Evolutionary conservation across 2,113 vertebrate species (phyloP).

Genomic region (Cinclus mexicanus): DNA sequence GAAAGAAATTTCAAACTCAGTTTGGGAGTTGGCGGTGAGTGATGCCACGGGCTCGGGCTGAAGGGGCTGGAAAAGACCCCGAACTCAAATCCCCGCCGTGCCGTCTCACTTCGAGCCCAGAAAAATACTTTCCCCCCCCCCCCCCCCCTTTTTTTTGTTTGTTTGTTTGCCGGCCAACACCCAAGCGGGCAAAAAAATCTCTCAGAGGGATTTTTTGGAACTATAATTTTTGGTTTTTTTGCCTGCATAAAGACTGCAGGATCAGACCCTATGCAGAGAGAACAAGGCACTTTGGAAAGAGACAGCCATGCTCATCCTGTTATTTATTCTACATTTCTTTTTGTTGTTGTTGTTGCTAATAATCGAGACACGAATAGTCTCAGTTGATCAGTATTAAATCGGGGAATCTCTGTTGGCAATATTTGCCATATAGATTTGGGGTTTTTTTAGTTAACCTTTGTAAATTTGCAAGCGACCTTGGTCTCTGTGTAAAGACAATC

Average conservation of each 20-base stretch:
- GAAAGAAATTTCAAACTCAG: background rate
- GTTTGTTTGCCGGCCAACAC: background rate
- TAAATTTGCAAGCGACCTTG: constrained; percentile 72
- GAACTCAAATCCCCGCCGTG: background rate
- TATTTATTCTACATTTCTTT: constrained; percentile 90
- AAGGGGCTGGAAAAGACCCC: background rate
- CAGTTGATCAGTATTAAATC: constrained; percentile 80
- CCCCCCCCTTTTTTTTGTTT: too few relatives aligned
- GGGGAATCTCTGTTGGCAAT: constrained; percentile 93
- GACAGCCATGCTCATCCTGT: constrained; percentile 84
- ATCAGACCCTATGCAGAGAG: constrained; percentile 68
- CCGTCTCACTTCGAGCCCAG: background rate
- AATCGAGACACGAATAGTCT: constrained; percentile 78
- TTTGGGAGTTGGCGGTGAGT: background rate
- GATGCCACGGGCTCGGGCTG: background rate
- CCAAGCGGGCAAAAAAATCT: background rate
- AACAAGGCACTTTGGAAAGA: constrained; percentile 92
- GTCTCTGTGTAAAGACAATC: constrained; percentile 72
- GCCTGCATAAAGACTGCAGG: constrained; percentile 41
- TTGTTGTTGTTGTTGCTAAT: constrained; percentile 66
- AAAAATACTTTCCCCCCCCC: background rate
- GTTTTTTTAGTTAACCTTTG: constrained; percentile 72
- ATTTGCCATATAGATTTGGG: constrained; percentile 85
- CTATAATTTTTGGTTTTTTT: background rate
- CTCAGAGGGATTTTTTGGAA: background rate